A percentile compares a stretch with the other conserved stretches of the same genome.
Conservation (phyloP, 1,140 invertebrate species). For the Andricus grossulariae region DNA sequence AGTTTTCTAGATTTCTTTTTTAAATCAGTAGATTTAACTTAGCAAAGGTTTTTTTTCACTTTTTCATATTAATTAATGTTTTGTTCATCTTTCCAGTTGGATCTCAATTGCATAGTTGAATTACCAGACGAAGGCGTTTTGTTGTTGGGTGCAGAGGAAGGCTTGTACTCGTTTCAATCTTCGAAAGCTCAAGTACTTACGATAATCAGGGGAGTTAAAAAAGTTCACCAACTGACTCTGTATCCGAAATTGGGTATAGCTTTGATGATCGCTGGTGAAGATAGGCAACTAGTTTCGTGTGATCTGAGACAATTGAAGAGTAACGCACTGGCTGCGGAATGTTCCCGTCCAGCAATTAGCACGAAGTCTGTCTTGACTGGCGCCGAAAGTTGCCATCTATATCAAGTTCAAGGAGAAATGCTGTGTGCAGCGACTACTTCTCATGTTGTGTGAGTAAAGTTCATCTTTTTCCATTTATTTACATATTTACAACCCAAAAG, state of each 20-base stretch:
- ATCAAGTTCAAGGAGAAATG: slow-evolving; percentile 75
- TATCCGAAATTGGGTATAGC: slow-evolving; percentile 78
- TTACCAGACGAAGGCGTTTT: slow-evolving; percentile 63
- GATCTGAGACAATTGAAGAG: slow-evolving; percentile 81
- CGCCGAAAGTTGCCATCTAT: slow-evolving; percentile 80
- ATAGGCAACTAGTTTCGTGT: slow-evolving; percentile 80
- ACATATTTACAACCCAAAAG: not conserved
- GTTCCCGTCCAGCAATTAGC: slow-evolving; percentile 79
- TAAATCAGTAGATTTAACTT: too few relatives aligned
- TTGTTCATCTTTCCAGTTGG: slow-evolving; percentile 60
- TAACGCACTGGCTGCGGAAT: slow-evolving; percentile 78
- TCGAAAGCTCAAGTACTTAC: slow-evolving; percentile 64
- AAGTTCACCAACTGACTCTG: slow-evolving; percentile 80
- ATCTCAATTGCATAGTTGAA: slow-evolving; percentile 70
- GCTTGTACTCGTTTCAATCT: slow-evolving; percentile 67
- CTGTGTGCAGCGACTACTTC: slow-evolving; percentile 82
- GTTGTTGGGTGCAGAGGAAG: slow-evolving; percentile 70
- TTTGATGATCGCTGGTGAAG: slow-evolving; percentile 82
- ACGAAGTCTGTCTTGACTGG: slow-evolving; percentile 76
- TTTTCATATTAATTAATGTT: slow-evolving; percentile 19
- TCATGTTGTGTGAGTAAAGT: slow-evolving; percentile 78
- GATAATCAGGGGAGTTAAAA: slow-evolving; percentile 79
- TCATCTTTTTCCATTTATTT: slow-evolving; percentile 3
- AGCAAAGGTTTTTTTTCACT: not conserved
- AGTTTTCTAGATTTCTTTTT: too few relatives aligned